Base-by-base conservation (phyloP, 2,797 vertebrate genomes). In the Clarias fuscus region DNA sequence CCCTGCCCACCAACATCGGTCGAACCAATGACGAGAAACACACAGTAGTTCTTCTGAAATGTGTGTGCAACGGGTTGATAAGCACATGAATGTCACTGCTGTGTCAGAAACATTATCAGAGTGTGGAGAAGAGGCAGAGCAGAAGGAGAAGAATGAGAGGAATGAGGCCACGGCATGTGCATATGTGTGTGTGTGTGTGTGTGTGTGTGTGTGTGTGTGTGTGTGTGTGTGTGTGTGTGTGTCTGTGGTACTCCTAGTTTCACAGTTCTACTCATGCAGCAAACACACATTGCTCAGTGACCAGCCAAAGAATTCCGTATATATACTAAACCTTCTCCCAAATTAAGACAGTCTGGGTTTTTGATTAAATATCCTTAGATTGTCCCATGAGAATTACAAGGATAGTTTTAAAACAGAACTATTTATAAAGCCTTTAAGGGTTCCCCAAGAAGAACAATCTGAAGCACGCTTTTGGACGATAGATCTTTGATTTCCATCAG, bases 11-110 rank as follows among this genome's bases (percentile, higher is more conserved):
- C 48, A 48, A 48, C 58, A 65, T 37, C 20, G n/a, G 4, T 17
- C 5, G 7, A 62, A 15, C 24, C 83, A 58, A 61, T 30, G 22
- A 65, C 30, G 24, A 59, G 56, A 61, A 40, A 77, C 13, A 84
- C 43, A 27, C 43, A 75, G 4, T 17, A 61, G 24, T 62, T 24
- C 24, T 30, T 76, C 40, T 22, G 37, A 65, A 65, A 61, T 1
- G 70, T 78, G 84, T 62, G 37, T 86, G 89, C 83, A 61, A 68
- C 77, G 86, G 20, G 37, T 91, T 91, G 87, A 84, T 90, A 85
- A 86, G 89, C 53, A 8, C 48, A 77, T 71, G 37, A 61, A 48
- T 68, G 67, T 84, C 27, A 40, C 37, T 70, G 67, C 58, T 75
- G 70, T 58, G 40, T 56, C 82, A 71, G 43, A 64, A 33, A 48